A percentile compares a stretch with the other conserved stretches of the same genome.
Evolutionary conservation across 1,140 invertebrate genomes (phyloP).

Genomic region (Ceratoteleas bidentatus): DNA sequence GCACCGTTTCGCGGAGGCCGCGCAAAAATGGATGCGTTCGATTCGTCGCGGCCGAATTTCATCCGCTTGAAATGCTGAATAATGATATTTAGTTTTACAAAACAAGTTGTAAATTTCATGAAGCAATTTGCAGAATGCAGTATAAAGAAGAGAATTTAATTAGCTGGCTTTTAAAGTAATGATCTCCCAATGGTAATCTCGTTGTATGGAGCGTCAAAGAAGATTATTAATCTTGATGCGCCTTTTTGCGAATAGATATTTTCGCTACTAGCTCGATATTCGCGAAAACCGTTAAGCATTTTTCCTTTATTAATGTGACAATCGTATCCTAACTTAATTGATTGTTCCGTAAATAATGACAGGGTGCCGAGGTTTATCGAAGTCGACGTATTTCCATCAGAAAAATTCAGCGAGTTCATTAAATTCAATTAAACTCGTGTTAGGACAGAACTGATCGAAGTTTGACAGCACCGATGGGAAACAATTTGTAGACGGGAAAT

Average conservation of each 20-base stretch:
- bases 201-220: not conserved
- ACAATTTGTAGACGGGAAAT: slow-evolving; percentile 19
- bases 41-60: not conserved
- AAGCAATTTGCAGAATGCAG: slow-evolving; percentile 1
- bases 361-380: slow-evolving; percentile 25
- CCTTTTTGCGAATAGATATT: not conserved
- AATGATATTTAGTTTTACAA: not conserved
- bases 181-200: not conserved
- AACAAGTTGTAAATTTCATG: slow-evolving; percentile 1
- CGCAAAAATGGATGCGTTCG: not conserved
- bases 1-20: not conserved
- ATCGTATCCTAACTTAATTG: too few species aligned
- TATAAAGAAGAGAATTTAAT: slow-evolving; percentile 2
- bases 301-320: slow-evolving; percentile 5
- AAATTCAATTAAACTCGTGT: slow-evolving; percentile 44
- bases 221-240: slow-evolving; percentile 11
- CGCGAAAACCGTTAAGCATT: not conserved
- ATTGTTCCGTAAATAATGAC: too few species aligned
- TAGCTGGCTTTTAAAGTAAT: slow-evolving; percentile 6
- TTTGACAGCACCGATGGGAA: slow-evolving; percentile 18
- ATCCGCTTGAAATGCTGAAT: not conserved
- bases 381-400: slow-evolving; percentile 23
- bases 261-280: too few species aligned
- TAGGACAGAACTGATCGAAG: slow-evolving; percentile 39
- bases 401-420: slow-evolving; percentile 45